Evolutionary conservation across 2,888 invertebrate species (phyloP).

Genomic region (Pristionchus arcanus): DNA sequence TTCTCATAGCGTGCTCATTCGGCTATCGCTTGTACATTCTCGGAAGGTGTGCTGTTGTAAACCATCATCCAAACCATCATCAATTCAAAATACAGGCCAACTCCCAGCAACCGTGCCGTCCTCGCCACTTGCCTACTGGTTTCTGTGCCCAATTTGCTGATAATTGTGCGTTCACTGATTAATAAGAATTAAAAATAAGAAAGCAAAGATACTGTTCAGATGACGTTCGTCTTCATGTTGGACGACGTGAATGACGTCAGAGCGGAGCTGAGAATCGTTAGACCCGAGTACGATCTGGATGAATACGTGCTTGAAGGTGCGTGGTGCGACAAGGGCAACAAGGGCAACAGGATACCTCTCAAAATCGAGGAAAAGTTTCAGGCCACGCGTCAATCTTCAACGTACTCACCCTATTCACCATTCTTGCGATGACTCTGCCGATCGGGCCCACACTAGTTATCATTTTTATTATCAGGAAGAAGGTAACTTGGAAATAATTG

Average conservation of each 20-base stretch:
- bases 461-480: background rate
- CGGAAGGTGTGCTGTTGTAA: background rate
- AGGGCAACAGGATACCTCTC: no score
- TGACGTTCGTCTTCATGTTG: background rate
- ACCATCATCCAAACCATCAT: background rate
- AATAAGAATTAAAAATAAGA: background rate
- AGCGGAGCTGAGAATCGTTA: background rate
- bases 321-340: no score
- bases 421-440: constrained; percentile 26
- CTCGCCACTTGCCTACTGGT: background rate
- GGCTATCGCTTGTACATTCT: background rate
- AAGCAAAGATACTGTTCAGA: background rate
- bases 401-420: background rate
- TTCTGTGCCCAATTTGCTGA: background rate
- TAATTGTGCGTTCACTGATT: background rate
- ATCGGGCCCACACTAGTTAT: background rate
- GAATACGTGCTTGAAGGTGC: background rate
- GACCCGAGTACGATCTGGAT: background rate
- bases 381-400: background rate
- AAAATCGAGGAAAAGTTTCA: no score
- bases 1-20: background rate
- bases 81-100: background rate
- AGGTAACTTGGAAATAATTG: background rate
- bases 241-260: background rate
- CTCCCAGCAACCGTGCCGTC: background rate